phyloP scores from a whole-genome alignment of 37 sponge, comb jelly and placozoan species.

The Amphimedon queenslandica region DNA sequence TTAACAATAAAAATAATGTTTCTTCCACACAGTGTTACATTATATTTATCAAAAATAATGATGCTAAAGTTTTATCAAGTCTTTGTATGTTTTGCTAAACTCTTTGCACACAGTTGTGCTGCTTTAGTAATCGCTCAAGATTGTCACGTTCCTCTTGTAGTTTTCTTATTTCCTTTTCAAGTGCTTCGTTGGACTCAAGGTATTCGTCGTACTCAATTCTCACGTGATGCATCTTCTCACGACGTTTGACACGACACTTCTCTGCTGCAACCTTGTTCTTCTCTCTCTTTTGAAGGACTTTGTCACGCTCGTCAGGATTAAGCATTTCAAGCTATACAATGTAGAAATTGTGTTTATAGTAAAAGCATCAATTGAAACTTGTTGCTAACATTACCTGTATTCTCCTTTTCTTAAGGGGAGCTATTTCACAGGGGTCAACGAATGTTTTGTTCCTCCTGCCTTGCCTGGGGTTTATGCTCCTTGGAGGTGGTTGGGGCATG shows the following conservation, averaged over 20 bases:
- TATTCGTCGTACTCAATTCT: constrained; percentile 52
- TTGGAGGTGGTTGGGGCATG: background rate
- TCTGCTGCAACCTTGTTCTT: constrained; percentile 97
- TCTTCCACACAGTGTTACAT: no score
- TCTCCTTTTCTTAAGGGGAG: constrained; percentile 76
- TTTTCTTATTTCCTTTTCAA: constrained; percentile 33
- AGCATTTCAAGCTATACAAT: constrained; percentile 56
- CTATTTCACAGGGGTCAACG: constrained; percentile 58
- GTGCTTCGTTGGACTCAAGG: constrained; percentile 35
- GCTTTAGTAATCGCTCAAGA: constrained; percentile 34
- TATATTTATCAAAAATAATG: no score
- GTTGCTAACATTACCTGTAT: constrained; percentile 44
- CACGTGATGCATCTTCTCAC: constrained; percentile 44
- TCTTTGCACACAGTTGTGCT: constrained; percentile 45
- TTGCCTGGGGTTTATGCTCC: constrained; percentile 12
- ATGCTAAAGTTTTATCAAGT: background rate
- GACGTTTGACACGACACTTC: constrained; percentile 90
- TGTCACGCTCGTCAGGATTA: constrained; percentile 72
- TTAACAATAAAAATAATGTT: no score
- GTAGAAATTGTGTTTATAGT: no score
- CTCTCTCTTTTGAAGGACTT: constrained; percentile 75
- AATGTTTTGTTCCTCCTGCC: constrained; percentile 22
- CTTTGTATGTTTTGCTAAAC: background rate
- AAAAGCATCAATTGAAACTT: background rate
- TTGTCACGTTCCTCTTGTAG: constrained; percentile 38